Evolutionary conservation across 92 coral and sea anemone genomes (phyloP), one percentile per base, ranked within the genome.

Genomic region (Hydrozoanthus gracilis): DNA sequence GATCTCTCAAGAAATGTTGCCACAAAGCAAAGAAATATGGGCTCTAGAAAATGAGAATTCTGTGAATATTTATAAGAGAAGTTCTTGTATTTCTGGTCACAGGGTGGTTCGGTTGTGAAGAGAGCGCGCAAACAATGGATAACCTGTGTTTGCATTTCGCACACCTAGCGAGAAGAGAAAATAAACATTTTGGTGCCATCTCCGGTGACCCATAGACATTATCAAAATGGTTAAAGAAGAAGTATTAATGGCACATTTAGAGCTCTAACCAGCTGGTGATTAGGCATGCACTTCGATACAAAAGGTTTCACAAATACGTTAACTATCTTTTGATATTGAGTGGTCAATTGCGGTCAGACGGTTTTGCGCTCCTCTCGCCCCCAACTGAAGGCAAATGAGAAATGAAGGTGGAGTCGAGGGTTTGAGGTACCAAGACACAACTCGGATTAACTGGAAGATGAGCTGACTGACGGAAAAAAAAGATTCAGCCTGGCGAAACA

Each of bases 141-240:
- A 39, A 80, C 85, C 85, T 5, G 74, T 64, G n/a, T 80, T 65
- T 80, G 52, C 85, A 80, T 80, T 65, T 80, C 85, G 51, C 56
- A 61, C 56, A 16, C 85, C 18, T 62, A 48, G 85, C 85, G 74
- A 64, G 9, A 65, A 80, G 73, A 65, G 3, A 13, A 80, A 80
- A 80, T 48, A 80, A 80, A 48, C 85, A 80, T 12, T 62, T 61
- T 15, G 15, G 15, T 58, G 16, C 66, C 46, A 15, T 16, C 73
- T 65, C 61, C 62, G 49, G 14, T 62, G 45, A 80, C 17, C 85
- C 75, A 17, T 16, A 5, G 69, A n/a, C 47, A 4, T 44, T 15
- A 4, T 77, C 17, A 4, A 39, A n/a, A 45, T 55, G 65, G 10
- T 14, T 6, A 8, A 11, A 54, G 12, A 12, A 58, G 67, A 56